Conservation (phyloP, 2,888 invertebrate genomes). For the Synergus laeviventris region DNA sequence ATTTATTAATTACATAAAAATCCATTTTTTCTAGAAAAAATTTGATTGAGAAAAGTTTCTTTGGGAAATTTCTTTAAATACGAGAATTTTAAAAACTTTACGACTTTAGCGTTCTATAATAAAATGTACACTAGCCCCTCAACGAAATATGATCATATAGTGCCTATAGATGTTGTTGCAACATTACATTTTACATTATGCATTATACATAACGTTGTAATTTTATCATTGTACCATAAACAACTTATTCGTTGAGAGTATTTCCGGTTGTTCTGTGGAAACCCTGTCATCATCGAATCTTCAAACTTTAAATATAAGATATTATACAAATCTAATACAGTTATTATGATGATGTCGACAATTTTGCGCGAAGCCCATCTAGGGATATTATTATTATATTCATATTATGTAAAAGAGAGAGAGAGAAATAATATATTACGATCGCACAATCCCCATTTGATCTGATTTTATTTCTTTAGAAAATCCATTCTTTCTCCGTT, state of each 20-base stretch:
- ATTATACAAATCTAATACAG: constrained; percentile 41
- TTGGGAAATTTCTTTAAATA: not conserved
- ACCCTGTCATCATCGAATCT: constrained; percentile 33
- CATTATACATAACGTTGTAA: constrained; percentile 15
- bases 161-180: constrained; percentile 44
- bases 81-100: not conserved
- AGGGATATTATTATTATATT: constrained; percentile 26
- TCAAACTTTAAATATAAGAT: constrained; percentile 35
- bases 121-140: constrained; percentile 11
- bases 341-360: constrained; percentile 26
- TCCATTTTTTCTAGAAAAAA: not conserved
- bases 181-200: constrained; percentile 33
- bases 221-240: constrained; percentile 30
- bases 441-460: constrained; percentile 41
- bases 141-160: constrained; percentile 32
- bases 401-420: constrained; percentile 39
- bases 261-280: constrained; percentile 11
- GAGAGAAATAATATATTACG: constrained; percentile 44
- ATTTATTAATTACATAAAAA: constrained; percentile 1
- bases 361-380: constrained; percentile 19
- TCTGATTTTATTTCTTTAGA: not conserved
- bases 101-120: not conserved
- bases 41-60: not conserved
- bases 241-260: constrained; percentile 18
- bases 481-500: not conserved